Base-by-base conservation (phyloP, 1,140 invertebrate species). In the Euura lappo region DNA sequence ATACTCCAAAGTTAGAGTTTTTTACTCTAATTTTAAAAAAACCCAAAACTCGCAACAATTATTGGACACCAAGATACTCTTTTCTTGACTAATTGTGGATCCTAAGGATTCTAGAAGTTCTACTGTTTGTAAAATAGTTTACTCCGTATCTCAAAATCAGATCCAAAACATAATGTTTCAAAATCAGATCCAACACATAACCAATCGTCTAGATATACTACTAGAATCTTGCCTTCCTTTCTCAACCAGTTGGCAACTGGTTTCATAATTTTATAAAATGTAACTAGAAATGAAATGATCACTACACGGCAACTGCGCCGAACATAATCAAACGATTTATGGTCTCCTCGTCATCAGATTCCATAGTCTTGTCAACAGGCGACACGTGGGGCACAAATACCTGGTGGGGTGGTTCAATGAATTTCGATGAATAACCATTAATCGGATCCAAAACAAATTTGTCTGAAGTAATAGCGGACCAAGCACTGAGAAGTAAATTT, bases 11-110 rank as follows among this genome's bases (percentile, higher is more conserved):
- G 69, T 51, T 28, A 70, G n/a, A n/a, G n/a, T n/a, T n/a, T n/a
- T n/a, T n/a, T n/a, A n/a, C n/a, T n/a, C n/a, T n/a, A n/a, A n/a
- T n/a, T n/a, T n/a, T n/a, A n/a, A n/a, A n/a, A n/a, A n/a, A n/a
- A n/a, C n/a, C n/a, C n/a, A n/a, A n/a, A n/a, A n/a, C n/a, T n/a
- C n/a, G n/a, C n/a, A n/a, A n/a, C n/a, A n/a, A n/a, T n/a, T n/a
- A n/a, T n/a, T n/a, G n/a, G n/a, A 46, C 46, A 70, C 60, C 69
- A 70, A n/a, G 42, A n/a, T 45, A 51, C 69, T 70, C 60, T 70
- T 70, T 51, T 13, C 60, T 0, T 4, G 60, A 47, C 51, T 70
- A 47, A 70, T 60, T 70, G 42, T 5, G 46, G 51, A 70, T 5
- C 69, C 44, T 28, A 70, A 70, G 6, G 45, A 13, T 70, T 70